Base-by-base conservation (phyloP, 2,113 vertebrate species). In the Fukomys damarensis region DNA sequence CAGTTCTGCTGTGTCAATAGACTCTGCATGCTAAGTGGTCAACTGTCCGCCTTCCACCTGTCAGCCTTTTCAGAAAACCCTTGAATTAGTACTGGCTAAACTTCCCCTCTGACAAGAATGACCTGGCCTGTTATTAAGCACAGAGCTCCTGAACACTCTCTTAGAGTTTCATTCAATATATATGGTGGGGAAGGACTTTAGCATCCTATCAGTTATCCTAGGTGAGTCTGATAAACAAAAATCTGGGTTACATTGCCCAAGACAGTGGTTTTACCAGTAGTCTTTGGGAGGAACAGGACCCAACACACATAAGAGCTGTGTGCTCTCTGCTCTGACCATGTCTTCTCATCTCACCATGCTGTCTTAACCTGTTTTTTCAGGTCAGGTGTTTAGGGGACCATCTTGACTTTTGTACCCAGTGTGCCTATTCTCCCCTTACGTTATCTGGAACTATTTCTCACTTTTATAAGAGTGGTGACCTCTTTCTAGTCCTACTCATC, bases 251-350 rank as follows among this genome's bases (percentile, higher is more conserved):
- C 4, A 0, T 41, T 17, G n/a, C 3, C 56, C 24, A 6, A 30
- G 38, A 43, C 3, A 59, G 22, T 52, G 3, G 14, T 22, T 79
- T 61, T 80, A 16, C 43, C 54, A 66, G 59, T 35, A 12, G 5
- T 22, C 16, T 35, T 20, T 52, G 13, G 46, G 19, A 54, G 4
- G 28, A 83, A 41, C 12, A 16, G 16, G 0, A 0, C 52, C 11
- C 52, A 11, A 7, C 2, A 13, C 1, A 20, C 5, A 74, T 41
- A 14, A 1, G 1, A 61, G 28, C 22, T 38, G 2, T 8, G 0
- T 22, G 1, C 17, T 28, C 61, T 90, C 76, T 90, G 12, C 20
- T 35, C 12, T 49, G 4, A 24, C 13, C 38, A 5, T 43, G 8
- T 38, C 38, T 70, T 24, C 54, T 72, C 68, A 28, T 63, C 68